A percentile compares a stretch with the other conserved stretches of the same genome.
Evolutionary conservation across 2,797 vertebrate species (phyloP).

Genomic region (Pangasius macronema): DNA sequence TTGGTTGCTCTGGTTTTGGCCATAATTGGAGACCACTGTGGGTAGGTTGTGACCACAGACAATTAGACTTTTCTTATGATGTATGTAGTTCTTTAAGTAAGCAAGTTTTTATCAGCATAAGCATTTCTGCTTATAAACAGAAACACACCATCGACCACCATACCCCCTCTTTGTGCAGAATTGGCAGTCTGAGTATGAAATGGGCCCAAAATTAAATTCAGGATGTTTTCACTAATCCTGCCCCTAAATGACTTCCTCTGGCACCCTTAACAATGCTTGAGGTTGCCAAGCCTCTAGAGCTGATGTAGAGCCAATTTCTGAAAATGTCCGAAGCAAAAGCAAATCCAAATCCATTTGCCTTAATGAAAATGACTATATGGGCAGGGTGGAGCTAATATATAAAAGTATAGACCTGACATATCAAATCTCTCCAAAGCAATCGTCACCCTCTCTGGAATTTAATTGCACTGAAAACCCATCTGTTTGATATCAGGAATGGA

Average conservation of each 20-base stretch:
- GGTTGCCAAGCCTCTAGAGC: constrained; percentile 56
- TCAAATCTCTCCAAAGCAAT: not conserved
- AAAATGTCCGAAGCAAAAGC: constrained; percentile 54
- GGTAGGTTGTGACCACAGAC: constrained; percentile 28
- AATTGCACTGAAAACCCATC: constrained; percentile 57
- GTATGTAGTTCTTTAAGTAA: constrained; percentile 24
- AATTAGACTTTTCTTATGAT: constrained; percentile 33
- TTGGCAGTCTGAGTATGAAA: constrained; percentile 53
- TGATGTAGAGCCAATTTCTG: constrained; percentile 57
- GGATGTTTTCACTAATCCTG: constrained; percentile 61
- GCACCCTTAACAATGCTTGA: constrained; percentile 48
- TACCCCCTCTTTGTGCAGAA: constrained; percentile 45
- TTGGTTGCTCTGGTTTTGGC: constrained; percentile 11
- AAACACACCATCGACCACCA: not conserved
- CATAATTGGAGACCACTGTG: constrained; percentile 26
- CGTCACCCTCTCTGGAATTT: constrained; percentile 44
- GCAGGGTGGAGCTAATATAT: constrained; percentile 9
- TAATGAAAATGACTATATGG: constrained; percentile 27
- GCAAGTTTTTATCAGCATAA: constrained; percentile 10
- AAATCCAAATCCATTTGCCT: constrained; percentile 57
- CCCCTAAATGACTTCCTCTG: constrained; percentile 65
- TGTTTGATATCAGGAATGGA: constrained; percentile 18
- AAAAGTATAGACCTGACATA: not conserved
- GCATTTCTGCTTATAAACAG: constrained; percentile 22
- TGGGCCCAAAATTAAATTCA: constrained; percentile 56